phyloP scores from a whole-genome alignment of 2,888 invertebrate genomes.

The Cephus rjabovi region DNA sequence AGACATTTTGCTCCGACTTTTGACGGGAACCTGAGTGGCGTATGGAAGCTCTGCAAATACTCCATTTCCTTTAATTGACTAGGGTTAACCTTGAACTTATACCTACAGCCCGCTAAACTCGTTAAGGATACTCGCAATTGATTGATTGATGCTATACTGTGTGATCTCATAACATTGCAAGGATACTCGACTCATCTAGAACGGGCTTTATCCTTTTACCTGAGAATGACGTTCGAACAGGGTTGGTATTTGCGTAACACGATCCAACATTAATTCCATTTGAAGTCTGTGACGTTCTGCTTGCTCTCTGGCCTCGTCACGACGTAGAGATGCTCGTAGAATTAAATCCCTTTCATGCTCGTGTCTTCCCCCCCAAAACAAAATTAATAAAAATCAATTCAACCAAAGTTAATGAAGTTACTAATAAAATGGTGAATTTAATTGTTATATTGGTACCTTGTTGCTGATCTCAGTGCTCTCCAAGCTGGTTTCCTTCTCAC shows the following conservation, averaged over 20 bases:
- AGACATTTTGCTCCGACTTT: slow-evolving; percentile 21
- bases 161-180: background rate
- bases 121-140: background rate
- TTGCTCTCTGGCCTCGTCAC: slow-evolving; percentile 77
- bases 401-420: background rate
- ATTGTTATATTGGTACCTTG: slow-evolving; percentile 43
- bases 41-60: slow-evolving; percentile 43
- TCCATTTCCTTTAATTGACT: slow-evolving; percentile 19
- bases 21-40: slow-evolving; percentile 33
- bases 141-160: background rate
- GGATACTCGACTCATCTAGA: background rate
- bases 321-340: slow-evolving; percentile 74
- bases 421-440: background rate
- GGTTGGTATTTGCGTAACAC: slow-evolving; percentile 78
- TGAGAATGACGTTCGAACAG: slow-evolving; percentile 78
- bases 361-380: slow-evolving; percentile 37
- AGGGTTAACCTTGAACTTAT: background rate
- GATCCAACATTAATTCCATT: slow-evolving; percentile 79
- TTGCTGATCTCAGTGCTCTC: slow-evolving; percentile 71
- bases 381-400: background rate
- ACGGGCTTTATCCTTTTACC: slow-evolving; percentile 57
- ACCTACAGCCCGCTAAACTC: background rate
- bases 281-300: slow-evolving; percentile 76
- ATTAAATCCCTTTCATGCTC: slow-evolving; percentile 76
- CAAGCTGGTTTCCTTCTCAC: slow-evolving; percentile 77